Evolutionary conservation across 2,797 vertebrate genomes (phyloP), one percentile per base, ranked within the genome.

Genomic region (Meriones psammophilus): DNA sequence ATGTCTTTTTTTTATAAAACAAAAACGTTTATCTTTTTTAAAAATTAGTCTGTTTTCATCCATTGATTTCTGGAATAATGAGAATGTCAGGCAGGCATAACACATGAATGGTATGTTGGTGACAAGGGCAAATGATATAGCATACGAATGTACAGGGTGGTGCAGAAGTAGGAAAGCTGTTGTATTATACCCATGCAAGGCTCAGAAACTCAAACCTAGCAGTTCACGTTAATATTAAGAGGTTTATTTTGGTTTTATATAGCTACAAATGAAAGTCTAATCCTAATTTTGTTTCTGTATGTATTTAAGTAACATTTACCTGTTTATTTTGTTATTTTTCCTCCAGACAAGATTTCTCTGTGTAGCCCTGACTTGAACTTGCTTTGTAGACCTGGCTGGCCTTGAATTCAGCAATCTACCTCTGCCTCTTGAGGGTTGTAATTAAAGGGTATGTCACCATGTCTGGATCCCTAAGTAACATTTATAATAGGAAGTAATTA

Each of bases 211-310:
- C 66, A 71, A 84, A n/a, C 36, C 76, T 84, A 90, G 28, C 26
- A 92, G 88, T 90, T 91, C 74, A 58, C 46, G 5, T 50, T 50
- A 50, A 50, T 91, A 90, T 30, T 90, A 92, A 90, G 93, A 69
- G 26, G n/a, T 96, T 94, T 92, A 42, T 94, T 89, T 74, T 28
- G 39, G 10, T 50, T 76, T 76, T 76, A 76, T 76, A 46, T 42
- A 42, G 28, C 24, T 76, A 74, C 13, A 50, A 85, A 64, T 46
- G 46, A 50, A 92, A 91, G 28, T 95, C 91, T 87, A 85, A 93
- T 90, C n/a, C 20, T 93, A 76, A 79, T 93, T 96, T 97, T 17
- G 89, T 96, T 88, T 95, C 26, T 96, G n/a, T 42, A 33, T 93
- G 62, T 91, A 56, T 88, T 95, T 92, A 73, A 96, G 62, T 42